Percentiles rank a stretch among this genome's conserved stretches.
phyloP scores from a whole-genome alignment of 2,888 invertebrate genomes.

The Imbricaverruca yamaguchii region DNA sequence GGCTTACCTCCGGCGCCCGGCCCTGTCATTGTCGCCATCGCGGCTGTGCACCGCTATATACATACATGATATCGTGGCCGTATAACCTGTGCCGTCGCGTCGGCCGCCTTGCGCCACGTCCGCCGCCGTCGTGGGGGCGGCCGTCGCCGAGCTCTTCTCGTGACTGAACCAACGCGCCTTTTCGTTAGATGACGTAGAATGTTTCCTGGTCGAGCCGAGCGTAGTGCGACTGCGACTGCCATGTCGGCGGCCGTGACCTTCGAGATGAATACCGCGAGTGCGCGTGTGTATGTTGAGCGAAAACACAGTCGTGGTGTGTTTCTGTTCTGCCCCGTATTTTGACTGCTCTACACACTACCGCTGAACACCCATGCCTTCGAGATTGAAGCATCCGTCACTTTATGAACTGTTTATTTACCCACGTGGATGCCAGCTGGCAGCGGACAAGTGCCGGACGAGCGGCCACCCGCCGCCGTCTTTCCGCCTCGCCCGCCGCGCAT shows the following conservation, averaged over 20 bases:
- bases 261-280: background rate
- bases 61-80: slow-evolving; percentile 5
- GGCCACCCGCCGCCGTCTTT: too few relatives aligned
- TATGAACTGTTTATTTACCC: too few relatives aligned
- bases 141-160: background rate
- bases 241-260: background rate
- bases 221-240: too few relatives aligned
- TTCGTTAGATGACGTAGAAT: background rate
- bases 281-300: background rate
- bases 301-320: too few relatives aligned
- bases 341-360: too few relatives aligned
- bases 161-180: background rate
- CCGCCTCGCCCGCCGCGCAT: background rate
- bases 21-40: background rate
- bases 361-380: too few relatives aligned
- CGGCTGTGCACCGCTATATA: background rate
- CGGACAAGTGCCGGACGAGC: too few relatives aligned
- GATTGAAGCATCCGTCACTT: too few relatives aligned
- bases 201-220: too few relatives aligned
- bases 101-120: too few relatives aligned
- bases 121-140: background rate
- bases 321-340: too few relatives aligned
- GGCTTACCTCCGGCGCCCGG: background rate
- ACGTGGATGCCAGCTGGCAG: too few relatives aligned
- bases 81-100: background rate